Conservation (phyloP, 2,797 vertebrate genomes). For the Erethizon dorsatum region DNA sequence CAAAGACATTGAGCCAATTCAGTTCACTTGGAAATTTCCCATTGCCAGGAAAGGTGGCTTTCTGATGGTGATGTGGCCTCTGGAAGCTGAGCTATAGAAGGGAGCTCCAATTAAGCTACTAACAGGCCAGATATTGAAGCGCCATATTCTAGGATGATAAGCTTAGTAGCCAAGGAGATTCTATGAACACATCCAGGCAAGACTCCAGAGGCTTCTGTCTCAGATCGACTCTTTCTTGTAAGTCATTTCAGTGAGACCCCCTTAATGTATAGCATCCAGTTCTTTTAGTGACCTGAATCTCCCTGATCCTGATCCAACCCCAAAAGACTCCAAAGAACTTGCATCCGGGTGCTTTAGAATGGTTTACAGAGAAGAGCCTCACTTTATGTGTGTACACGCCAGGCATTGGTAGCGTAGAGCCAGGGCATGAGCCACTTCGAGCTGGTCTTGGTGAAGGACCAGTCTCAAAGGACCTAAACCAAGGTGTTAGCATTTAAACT, state of each 20-base stretch:
- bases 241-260: background rate
- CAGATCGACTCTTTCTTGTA: background rate
- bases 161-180: background rate
- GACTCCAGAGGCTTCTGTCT: background rate
- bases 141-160: background rate
- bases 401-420: background rate
- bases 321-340: background rate
- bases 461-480: background rate
- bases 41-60: accelerated
- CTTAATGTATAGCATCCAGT: accelerated
- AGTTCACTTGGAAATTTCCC: background rate
- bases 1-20: background rate
- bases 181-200: accelerated
- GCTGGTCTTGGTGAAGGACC: background rate
- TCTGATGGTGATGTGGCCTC: background rate
- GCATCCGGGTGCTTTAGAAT: background rate
- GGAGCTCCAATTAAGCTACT: accelerated
- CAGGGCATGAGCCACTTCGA: background rate
- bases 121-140: background rate
- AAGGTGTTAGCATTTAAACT: background rate
- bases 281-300: accelerated
- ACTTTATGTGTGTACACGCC: accelerated
- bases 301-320: background rate
- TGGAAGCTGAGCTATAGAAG: slow-evolving; percentile 5
- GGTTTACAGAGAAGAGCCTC: background rate